Percentiles rank a stretch among this genome's conserved stretches.
phyloP scores from a whole-genome alignment of 2,113 vertebrate genomes.

The Procavia capensis region DNA sequence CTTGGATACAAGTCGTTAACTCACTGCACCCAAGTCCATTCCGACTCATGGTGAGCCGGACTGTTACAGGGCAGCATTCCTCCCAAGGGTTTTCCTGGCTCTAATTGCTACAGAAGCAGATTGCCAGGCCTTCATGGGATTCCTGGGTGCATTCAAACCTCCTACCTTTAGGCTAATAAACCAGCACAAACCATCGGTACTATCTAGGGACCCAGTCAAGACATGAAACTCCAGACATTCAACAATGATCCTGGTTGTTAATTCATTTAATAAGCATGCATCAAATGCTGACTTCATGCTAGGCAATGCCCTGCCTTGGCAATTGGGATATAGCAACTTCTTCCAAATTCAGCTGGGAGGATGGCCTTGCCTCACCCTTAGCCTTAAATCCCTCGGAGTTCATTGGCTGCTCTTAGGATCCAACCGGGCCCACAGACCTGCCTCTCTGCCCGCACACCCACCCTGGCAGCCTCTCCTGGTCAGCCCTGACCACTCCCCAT shows the following conservation, averaged over 20 bases:
- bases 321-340: neutral
- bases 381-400: neutral
- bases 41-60: neutral
- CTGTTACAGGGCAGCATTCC: neutral
- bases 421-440: neutral
- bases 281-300: neutral
- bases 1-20: conserved; percentile 20
- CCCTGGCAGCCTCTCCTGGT: neutral
- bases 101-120: neutral
- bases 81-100: neutral
- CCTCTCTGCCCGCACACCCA: neutral
- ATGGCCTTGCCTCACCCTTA: neutral
- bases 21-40: neutral
- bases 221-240: conserved; percentile 24
- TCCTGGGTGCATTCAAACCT: neutral
- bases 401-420: neutral
- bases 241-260: neutral
- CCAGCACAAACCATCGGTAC: neutral
- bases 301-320: no score
- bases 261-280: conserved; percentile 7
- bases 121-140: neutral
- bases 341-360: neutral
- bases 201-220: neutral
- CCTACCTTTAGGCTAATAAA: neutral
- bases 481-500: neutral